Percentiles rank a stretch among this genome's conserved stretches.
phyloP scores from a whole-genome alignment of 2,888 invertebrate genomes.

The Drosophila aldrichi region DNA sequence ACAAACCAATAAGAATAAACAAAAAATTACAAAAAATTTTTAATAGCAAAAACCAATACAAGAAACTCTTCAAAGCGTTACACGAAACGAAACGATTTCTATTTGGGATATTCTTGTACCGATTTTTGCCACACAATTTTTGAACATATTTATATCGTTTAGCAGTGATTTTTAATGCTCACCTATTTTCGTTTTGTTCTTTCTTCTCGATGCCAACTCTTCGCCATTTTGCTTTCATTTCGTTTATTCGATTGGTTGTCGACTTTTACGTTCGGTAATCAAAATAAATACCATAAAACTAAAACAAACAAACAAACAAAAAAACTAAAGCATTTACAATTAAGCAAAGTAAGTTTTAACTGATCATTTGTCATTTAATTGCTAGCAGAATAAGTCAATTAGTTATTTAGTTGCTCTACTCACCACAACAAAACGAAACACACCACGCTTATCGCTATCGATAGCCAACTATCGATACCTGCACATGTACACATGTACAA shows the following conservation, averaged over 20 bases:
- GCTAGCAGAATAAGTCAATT: conserved; percentile 45
- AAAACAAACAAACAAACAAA: conserved; percentile 1
- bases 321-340: conserved; percentile 70
- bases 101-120: conserved; percentile 38
- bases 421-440: conserved; percentile 3
- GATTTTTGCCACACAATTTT: conserved; percentile 34
- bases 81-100: conserved; percentile 4
- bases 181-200: conserved; percentile 56
- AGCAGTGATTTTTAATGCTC: conserved; percentile 51
- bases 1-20: conserved; percentile 11
- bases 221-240: conserved; percentile 67
- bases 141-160: conserved; percentile 10
- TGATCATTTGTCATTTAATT: conserved; percentile 50
- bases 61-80: conserved; percentile 20
- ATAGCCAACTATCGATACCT: conserved; percentile 34
- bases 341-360: conserved; percentile 74
- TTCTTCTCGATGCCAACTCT: conserved; percentile 60
- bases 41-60: conserved; percentile 41
- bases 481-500: conserved; percentile 2
- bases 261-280: conserved; percentile 58
- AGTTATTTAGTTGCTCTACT: conserved; percentile 51
- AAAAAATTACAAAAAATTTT: not conserved
- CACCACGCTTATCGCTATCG: conserved; percentile 31
- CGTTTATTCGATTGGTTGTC: conserved; percentile 56
- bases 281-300: not conserved